A percentile compares a stretch with the other conserved stretches of the same genome.
Evolutionary conservation across 1,140 invertebrate genomes (phyloP).

Genomic region (Drosophila kurseongensis): DNA sequence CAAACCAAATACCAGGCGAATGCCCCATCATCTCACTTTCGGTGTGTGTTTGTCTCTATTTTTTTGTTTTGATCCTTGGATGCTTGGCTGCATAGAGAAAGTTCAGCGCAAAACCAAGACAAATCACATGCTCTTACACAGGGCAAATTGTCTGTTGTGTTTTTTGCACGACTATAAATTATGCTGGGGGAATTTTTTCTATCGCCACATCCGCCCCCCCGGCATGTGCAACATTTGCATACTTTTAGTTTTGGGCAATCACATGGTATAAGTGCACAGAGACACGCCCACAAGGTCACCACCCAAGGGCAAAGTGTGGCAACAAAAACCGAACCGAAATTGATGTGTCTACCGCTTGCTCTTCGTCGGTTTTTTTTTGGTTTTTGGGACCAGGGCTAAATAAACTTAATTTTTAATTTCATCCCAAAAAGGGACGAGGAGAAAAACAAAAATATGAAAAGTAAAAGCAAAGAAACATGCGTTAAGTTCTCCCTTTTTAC

Average conservation of each 20-base stretch:
- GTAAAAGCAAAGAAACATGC: conserved; percentile 69
- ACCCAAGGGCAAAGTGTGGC: conserved; percentile 60
- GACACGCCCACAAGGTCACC: conserved; percentile 65
- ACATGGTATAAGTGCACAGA: conserved; percentile 14
- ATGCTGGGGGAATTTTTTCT: conserved; percentile 51
- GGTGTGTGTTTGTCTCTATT: conserved; percentile 7
- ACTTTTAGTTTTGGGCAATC: conserved; percentile 51
- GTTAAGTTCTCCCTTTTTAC: conserved; percentile 23
- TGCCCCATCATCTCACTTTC: conserved; percentile 11
- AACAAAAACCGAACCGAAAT: conserved; percentile 5
- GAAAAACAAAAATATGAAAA: conserved; percentile 51
- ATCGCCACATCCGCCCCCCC: neutral
- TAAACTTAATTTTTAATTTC: conserved; percentile 76
- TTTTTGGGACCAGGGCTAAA: conserved; percentile 37
- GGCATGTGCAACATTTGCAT: conserved; percentile 75
- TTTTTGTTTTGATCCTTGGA: conserved; percentile 18
- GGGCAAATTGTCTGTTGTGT: conserved; percentile 77
- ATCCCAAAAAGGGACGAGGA: conserved; percentile 8
- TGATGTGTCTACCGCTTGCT: conserved; percentile 26
- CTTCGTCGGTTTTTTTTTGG: neutral
- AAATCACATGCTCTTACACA: conserved; percentile 80
- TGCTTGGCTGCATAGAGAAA: conserved; percentile 40
- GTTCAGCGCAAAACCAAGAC: conserved; percentile 72
- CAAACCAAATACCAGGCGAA: conserved; percentile 42
- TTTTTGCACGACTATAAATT: conserved; percentile 69